A percentile compares a stretch with the other conserved stretches of the same genome.
phyloP scores from a whole-genome alignment of 2,888 invertebrate species.

The Chrysolina oricalcia region DNA sequence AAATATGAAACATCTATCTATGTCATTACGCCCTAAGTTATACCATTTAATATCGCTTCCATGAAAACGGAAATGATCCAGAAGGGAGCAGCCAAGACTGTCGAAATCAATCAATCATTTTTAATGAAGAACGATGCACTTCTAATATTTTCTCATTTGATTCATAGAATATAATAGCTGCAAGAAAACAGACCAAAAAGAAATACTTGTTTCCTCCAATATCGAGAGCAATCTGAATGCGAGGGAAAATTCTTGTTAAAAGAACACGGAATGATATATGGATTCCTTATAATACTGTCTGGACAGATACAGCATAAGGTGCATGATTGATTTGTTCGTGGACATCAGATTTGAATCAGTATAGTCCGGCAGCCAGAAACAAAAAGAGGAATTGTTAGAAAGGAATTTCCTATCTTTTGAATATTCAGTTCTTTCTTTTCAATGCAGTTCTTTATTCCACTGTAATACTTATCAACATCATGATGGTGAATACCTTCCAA shows the following conservation, averaged over 20 bases:
- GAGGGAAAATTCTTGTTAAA: conserved; percentile 42
- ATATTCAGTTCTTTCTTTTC: too few species aligned
- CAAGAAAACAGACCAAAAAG: conserved; percentile 24
- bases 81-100: conserved; percentile 3
- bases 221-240: conserved; percentile 37
- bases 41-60: conserved; percentile 15
- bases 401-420: not conserved
- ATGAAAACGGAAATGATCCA: conserved; percentile 12
- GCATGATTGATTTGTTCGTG: conserved; percentile 68
- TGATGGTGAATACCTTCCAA: too few species aligned
- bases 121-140: conserved; percentile 37
- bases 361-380: not conserved
- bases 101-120: conserved; percentile 32
- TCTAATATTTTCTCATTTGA: conserved; percentile 28
- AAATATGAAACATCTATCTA: conserved; percentile 2
- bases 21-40: conserved; percentile 5
- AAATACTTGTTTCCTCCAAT: conserved; percentile 37
- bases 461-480: too few species aligned
- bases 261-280: conserved; percentile 49
- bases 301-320: conserved; percentile 60
- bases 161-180: conserved; percentile 10
- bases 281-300: conserved; percentile 39
- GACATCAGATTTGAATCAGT: conserved; percentile 68
- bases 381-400: not conserved
- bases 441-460: too few species aligned